Percentiles rank a stretch among this genome's conserved stretches.
Conservation (phyloP, 2,113 vertebrate species). For the Notarius quadriscutis region DNA sequence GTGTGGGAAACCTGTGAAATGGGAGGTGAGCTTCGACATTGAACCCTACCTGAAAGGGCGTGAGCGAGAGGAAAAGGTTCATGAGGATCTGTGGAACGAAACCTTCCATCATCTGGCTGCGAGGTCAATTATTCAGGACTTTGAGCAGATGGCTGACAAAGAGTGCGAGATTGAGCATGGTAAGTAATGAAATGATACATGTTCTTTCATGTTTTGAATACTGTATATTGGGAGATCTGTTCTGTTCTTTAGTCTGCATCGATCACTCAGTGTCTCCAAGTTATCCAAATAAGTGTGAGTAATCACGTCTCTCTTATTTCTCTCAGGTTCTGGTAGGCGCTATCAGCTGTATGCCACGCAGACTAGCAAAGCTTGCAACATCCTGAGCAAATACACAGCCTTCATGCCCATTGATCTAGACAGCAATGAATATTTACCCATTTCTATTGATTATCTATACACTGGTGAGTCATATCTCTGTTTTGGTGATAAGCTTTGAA, state of each 20-base stretch:
- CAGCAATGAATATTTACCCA: constrained; percentile 83
- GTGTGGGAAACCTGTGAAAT: constrained; percentile 76
- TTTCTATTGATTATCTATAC: constrained; percentile 76
- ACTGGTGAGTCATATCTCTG: constrained; percentile 68
- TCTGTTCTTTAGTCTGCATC: constrained; percentile 4
- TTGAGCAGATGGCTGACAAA: constrained; percentile 85
- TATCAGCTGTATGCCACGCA: constrained; percentile 86
- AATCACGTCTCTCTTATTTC: constrained; percentile 14
- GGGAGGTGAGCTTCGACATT: constrained; percentile 90
- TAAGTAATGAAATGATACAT: constrained; percentile 57
- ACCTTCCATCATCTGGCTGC: constrained; percentile 94
- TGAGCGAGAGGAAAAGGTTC: constrained; percentile 67
- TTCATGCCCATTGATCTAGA: constrained; percentile 87
- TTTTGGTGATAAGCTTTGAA: neutral
- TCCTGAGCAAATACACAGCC: constrained; percentile 91
- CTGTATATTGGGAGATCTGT: neutral
- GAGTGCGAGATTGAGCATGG: constrained; percentile 91
- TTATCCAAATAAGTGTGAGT: neutral
- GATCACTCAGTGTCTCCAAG: neutral
- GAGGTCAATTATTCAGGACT: constrained; percentile 87
- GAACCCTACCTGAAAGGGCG: constrained; percentile 73
- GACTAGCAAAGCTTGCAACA: constrained; percentile 89
- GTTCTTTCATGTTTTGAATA: neutral
- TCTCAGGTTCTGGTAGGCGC: constrained; percentile 79
- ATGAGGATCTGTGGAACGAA: constrained; percentile 85